phyloP scores from a whole-genome alignment of 2,797 vertebrate genomes.

The Basileuterus tristriatus region DNA sequence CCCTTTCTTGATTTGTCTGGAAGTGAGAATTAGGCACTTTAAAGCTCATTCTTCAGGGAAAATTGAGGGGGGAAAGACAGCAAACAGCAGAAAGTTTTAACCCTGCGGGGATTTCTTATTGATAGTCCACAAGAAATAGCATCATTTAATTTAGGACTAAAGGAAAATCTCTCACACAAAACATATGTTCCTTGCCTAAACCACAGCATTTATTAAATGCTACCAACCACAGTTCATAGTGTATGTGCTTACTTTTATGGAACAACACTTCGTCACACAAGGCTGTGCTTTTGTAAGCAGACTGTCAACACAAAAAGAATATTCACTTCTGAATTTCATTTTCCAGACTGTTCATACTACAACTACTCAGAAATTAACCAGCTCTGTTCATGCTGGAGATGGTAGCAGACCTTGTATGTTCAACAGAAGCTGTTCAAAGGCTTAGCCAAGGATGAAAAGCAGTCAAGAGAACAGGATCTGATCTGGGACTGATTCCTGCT shows the following conservation, averaged over 20 bases:
- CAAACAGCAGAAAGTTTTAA: neutral
- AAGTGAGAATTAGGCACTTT: neutral
- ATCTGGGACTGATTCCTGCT: neutral
- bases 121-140: neutral
- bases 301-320: neutral
- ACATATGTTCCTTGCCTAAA: neutral
- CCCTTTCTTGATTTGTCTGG: neutral
- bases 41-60: neutral
- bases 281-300: neutral
- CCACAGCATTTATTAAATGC: neutral
- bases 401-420: neutral
- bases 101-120: neutral
- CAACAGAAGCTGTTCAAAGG: neutral
- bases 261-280: neutral
- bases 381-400: neutral
- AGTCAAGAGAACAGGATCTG: neutral
- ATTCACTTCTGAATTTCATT: neutral
- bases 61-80: neutral
- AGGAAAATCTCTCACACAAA: neutral
- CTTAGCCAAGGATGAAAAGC: neutral
- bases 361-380: neutral
- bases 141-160: neutral
- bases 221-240: neutral
- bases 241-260: neutral
- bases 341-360: neutral